A percentile compares a stretch with the other conserved stretches of the same genome.
Evolutionary conservation across 2,888 invertebrate genomes (phyloP).

Genomic region (Corbicula japonica): DNA sequence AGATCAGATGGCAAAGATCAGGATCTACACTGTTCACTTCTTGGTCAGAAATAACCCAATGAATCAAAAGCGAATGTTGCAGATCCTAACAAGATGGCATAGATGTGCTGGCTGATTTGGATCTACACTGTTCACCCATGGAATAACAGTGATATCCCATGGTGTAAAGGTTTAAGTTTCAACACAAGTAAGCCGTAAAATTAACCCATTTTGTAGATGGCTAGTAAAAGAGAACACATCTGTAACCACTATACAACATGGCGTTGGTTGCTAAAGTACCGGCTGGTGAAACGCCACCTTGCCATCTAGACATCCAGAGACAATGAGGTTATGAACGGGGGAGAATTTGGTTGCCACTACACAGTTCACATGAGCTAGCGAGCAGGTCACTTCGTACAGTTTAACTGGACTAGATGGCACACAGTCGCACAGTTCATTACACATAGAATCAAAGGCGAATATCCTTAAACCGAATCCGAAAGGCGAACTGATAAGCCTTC

Average conservation of each 20-base stretch:
- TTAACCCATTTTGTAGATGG: background rate
- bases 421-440: slow-evolving; percentile 92
- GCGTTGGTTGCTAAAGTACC: slow-evolving; percentile 39
- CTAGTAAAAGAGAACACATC: too few species aligned
- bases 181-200: background rate
- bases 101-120: too few species aligned
- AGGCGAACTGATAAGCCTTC: slow-evolving; percentile 95
- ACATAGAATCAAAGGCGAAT: slow-evolving; percentile 92
- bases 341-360: slow-evolving; percentile 97
- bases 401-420: slow-evolving; percentile 88
- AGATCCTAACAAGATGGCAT: too few species aligned
- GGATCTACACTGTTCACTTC: too few species aligned
- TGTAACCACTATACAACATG: background rate
- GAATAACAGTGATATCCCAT: too few species aligned
- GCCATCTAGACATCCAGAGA: slow-evolving; percentile 96
- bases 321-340: slow-evolving; percentile 94
- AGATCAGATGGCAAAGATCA: too few species aligned
- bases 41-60: too few species aligned
- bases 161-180: too few species aligned
- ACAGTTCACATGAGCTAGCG: slow-evolving; percentile 92
- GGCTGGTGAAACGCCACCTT: slow-evolving; percentile 97
- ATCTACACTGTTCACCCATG: too few species aligned
- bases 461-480: slow-evolving; percentile 95
- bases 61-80: too few species aligned
- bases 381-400: slow-evolving; percentile 90